phyloP scores from a whole-genome alignment of 92 coral and sea anemone species.

The Umimayanthus kanabou region DNA sequence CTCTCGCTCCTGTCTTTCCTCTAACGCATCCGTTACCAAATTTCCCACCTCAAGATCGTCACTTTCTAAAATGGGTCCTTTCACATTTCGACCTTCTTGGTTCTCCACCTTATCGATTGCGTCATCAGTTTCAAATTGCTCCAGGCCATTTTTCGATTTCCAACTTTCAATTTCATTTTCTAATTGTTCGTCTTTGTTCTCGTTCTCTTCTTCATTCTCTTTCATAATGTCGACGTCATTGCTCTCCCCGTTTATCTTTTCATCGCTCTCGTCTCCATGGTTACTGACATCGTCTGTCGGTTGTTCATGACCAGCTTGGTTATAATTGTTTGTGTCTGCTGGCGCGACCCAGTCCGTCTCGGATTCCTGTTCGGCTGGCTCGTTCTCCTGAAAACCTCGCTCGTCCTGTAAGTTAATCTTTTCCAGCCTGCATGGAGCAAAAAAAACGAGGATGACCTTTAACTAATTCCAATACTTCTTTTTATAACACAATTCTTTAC shows the following conservation, averaged over 20 bases:
- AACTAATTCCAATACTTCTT: no score
- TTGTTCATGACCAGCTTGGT: not conserved
- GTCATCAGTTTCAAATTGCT: not conserved
- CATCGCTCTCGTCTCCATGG: not conserved
- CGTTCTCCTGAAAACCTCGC: not conserved
- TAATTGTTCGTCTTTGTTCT: not conserved
- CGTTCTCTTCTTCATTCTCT: not conserved
- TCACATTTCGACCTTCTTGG: not conserved
- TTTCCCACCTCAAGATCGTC: not conserved
- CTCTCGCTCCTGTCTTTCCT: not conserved
- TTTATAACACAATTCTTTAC: no score
- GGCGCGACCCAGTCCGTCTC: constrained; percentile 19
- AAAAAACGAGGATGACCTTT: not conserved
- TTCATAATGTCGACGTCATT: not conserved
- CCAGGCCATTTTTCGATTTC: not conserved
- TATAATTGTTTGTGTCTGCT: not conserved
- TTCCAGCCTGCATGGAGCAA: not conserved
- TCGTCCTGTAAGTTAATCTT: not conserved
- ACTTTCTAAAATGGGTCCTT: not conserved
- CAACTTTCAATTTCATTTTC: not conserved
- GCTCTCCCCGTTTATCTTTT: not conserved
- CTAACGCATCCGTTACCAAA: not conserved
- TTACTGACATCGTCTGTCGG: not conserved
- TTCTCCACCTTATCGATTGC: not conserved
- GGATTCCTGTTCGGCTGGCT: constrained; percentile 3